Conservation (phyloP, 2,888 invertebrate species). For the Dasysyrphus tricinctus region DNA sequence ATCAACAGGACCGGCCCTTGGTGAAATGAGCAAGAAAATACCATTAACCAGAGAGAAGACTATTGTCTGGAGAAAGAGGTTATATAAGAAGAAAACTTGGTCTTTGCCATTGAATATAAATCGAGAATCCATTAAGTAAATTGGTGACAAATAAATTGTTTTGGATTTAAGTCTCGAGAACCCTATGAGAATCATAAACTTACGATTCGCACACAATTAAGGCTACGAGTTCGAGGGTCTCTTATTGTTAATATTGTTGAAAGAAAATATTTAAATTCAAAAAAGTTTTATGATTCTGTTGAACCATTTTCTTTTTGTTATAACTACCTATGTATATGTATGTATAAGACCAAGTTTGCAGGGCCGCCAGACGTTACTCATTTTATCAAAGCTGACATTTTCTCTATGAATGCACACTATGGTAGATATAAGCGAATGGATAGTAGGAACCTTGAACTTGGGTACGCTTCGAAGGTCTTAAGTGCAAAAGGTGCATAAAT, state of each 20-base stretch:
- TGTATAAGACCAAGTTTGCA: too few relatives aligned
- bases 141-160: conserved; percentile 68
- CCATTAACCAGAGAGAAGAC: conserved; percentile 9
- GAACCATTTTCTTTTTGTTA: neutral
- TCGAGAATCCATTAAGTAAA: conserved; percentile 66
- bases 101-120: conserved; percentile 31
- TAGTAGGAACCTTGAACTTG: too few relatives aligned
- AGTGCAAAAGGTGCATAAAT: too few relatives aligned
- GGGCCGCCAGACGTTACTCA: too few relatives aligned
- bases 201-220: conserved; percentile 64
- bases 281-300: conserved; percentile 6
- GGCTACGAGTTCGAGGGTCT: neutral
- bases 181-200: conserved; percentile 41
- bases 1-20: conserved; percentile 34
- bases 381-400: too few relatives aligned
- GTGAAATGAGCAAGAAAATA: conserved; percentile 53
- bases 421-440: too few relatives aligned
- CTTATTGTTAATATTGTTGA: neutral
- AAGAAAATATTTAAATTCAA: neutral
- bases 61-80: conserved; percentile 2
- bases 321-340: too few relatives aligned
- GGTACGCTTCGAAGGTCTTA: too few relatives aligned
- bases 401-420: too few relatives aligned
- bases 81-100: conserved; percentile 42
- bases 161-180: conserved; percentile 16